Percentiles rank a stretch among this genome's conserved stretches.
Conservation (phyloP, 1,140 invertebrate genomes). For the Limonius californicus region DNA sequence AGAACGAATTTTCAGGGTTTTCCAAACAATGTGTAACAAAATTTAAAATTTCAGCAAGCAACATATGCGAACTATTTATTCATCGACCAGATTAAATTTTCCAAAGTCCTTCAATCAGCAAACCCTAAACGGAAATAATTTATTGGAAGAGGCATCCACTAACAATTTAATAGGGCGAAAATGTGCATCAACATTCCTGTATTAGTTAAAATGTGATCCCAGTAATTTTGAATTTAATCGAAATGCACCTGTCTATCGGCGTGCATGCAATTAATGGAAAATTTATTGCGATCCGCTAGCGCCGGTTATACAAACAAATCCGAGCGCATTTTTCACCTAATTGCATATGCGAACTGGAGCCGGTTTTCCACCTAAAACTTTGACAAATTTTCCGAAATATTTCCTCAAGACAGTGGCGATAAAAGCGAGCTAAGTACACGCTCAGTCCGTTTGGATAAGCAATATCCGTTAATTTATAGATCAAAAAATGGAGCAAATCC, state of each 20-base stretch:
- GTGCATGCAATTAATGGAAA: not conserved
- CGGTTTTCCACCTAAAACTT: too few relatives aligned
- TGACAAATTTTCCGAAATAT: too few relatives aligned
- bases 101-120: too few relatives aligned
- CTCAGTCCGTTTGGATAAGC: not conserved
- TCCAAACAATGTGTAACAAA: too few relatives aligned
- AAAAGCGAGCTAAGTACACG: not conserved
- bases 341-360: too few relatives aligned
- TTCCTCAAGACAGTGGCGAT: not conserved
- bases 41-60: not conserved
- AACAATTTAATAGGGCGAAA: too few relatives aligned
- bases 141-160: too few relatives aligned
- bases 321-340: too few relatives aligned
- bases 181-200: too few relatives aligned
- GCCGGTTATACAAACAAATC: too few relatives aligned
- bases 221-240: not conserved
- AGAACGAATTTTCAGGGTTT: not conserved
- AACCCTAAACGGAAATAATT: too few relatives aligned
- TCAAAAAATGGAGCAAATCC: not conserved
- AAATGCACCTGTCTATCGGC: not conserved
- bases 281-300: not conserved
- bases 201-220: too few relatives aligned
- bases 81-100: not conserved
- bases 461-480: not conserved
- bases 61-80: not conserved